Percentiles rank a stretch among this genome's conserved stretches.
Evolutionary conservation across 2,113 vertebrate species (phyloP).

Genomic region (Leptosomus discolor): DNA sequence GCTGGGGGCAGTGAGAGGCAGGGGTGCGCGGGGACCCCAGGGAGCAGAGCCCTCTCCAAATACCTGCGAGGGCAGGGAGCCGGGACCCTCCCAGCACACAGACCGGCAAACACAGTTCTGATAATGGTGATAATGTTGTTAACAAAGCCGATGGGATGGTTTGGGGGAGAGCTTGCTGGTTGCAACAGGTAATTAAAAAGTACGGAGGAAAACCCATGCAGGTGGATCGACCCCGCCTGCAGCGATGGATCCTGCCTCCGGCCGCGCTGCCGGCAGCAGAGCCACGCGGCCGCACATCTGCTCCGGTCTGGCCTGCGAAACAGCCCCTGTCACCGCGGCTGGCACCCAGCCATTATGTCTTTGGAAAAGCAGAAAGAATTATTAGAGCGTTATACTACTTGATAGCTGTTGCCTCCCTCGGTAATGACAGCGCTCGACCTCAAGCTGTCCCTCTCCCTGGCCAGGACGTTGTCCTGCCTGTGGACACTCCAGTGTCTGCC

Average conservation of each 20-base stretch:
- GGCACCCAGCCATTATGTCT: conserved; percentile 49
- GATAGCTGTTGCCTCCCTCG: conserved; percentile 46
- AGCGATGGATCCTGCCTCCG: neutral
- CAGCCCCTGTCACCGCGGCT: conserved; percentile 50
- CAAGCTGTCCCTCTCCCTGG: neutral
- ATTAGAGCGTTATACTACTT: conserved; percentile 30
- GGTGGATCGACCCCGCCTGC: neutral
- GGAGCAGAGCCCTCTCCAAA: no score
- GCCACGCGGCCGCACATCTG: neutral
- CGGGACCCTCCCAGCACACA: neutral
- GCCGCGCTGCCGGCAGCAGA: neutral
- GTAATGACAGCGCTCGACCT: neutral
- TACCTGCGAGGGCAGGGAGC: rapidly evolving
- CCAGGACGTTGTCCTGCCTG: neutral
- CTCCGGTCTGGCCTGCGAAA: conserved; percentile 17
- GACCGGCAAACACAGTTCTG: rapidly evolving
- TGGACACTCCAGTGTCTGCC: rapidly evolving
- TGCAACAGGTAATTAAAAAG: conserved; percentile 30
- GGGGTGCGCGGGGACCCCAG: rapidly evolving
- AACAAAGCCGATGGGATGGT: neutral
- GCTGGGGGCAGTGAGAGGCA: neutral
- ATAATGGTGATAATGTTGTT: neutral
- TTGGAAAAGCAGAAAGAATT: conserved; percentile 58
- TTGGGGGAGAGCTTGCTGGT: neutral
- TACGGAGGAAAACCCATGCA: neutral